Evolutionary conservation across 1,140 invertebrate species (phyloP).

Genomic region (Formica exsecta): DNA sequence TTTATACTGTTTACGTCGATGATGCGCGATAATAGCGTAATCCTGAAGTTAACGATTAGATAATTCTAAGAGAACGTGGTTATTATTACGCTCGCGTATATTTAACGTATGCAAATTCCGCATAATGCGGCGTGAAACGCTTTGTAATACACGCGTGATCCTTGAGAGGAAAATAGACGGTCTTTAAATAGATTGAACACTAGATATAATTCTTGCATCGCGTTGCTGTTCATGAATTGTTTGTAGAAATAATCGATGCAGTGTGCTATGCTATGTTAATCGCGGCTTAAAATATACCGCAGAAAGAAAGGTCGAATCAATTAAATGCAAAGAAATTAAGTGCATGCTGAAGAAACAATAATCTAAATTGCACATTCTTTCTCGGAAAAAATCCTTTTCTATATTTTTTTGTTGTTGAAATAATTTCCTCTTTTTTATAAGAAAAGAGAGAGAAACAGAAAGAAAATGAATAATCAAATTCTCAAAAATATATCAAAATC

Average conservation of each 20-base stretch:
- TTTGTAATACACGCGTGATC: conserved; percentile 31
- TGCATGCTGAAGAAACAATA: conserved; percentile 16
- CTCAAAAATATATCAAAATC: conserved; percentile 10
- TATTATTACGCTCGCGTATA: conserved; percentile 51
- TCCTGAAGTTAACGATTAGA: conserved; percentile 41
- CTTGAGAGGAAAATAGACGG: conserved; percentile 52
- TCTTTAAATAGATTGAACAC: conserved; percentile 59
- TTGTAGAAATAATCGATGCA: conserved; percentile 44
- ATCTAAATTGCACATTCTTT: conserved; percentile 30
- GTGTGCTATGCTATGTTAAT: background rate
- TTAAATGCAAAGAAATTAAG: conserved; percentile 25
- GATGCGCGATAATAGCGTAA: conserved; percentile 32
- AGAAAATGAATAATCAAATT: background rate
- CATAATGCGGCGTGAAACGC: conserved; percentile 30
- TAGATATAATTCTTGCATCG: conserved; percentile 38
- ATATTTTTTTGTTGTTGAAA: background rate
- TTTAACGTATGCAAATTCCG: conserved; percentile 45
- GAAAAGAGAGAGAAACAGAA: background rate
- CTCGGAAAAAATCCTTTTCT: background rate
- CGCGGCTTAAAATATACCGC: conserved; percentile 22
- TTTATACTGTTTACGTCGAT: background rate
- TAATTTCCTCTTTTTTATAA: background rate
- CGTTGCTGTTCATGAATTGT: conserved; percentile 15
- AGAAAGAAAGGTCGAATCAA: background rate
- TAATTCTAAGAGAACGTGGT: conserved; percentile 33